phyloP scores from a whole-genome alignment of 1,140 invertebrate species.

The Drosophila baimaii region DNA sequence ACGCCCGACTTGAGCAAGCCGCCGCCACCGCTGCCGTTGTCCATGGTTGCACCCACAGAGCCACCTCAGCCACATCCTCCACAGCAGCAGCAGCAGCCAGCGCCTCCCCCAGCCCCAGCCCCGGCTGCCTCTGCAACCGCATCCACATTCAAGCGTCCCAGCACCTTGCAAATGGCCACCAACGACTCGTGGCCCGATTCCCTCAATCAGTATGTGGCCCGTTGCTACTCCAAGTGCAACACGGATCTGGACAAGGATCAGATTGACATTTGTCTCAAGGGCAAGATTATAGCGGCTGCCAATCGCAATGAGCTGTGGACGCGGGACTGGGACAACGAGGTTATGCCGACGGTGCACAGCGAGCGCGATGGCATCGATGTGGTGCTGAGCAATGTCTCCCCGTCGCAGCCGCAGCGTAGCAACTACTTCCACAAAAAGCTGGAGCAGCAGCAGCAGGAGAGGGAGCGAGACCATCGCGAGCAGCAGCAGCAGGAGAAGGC shows the following conservation, averaged over 20 bases:
- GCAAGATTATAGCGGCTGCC: constrained; percentile 95
- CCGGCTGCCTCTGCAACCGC: neutral
- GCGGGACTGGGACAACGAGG: constrained; percentile 96
- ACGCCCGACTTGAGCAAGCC: constrained; percentile 68
- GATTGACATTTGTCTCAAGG: constrained; percentile 96
- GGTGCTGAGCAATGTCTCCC: constrained; percentile 58
- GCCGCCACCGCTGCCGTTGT: constrained; percentile 65
- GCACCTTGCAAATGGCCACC: constrained; percentile 84
- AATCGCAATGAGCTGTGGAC: constrained; percentile 93
- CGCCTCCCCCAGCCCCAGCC: constrained; percentile 16
- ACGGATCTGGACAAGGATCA: constrained; percentile 95
- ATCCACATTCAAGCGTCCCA: constrained; percentile 64
- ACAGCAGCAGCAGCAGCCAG: constrained; percentile 4
- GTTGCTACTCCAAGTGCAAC: constrained; percentile 95
- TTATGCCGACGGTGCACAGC: constrained; percentile 93
- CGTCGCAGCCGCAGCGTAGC: constrained; percentile 59
- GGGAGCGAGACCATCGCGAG: constrained; percentile 41
- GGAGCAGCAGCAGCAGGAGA: constrained; percentile 61
- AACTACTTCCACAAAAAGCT: constrained; percentile 71
- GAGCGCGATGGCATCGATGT: constrained; percentile 88
- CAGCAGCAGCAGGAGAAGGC: constrained; percentile 24
- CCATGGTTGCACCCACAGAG: constrained; percentile 24
- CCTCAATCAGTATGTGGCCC: constrained; percentile 93
- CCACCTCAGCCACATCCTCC: constrained; percentile 5
- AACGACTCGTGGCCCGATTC: constrained; percentile 89